Percentiles rank a stretch among this genome's conserved stretches.
phyloP scores from a whole-genome alignment of 2,113 vertebrate species.

The Chaetops frenatus region DNA sequence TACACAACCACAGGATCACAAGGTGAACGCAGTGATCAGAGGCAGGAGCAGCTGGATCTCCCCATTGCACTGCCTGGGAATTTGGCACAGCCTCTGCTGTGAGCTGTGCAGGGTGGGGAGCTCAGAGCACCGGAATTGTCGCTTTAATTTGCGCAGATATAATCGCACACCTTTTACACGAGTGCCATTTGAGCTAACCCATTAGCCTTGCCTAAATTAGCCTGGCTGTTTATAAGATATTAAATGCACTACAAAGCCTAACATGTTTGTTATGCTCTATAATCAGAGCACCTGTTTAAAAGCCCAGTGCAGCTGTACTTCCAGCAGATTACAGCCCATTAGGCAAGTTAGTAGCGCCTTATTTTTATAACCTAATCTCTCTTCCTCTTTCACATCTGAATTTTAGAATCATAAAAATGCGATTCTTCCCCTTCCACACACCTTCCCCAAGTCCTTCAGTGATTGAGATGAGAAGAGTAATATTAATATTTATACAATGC shows the following conservation, averaged over 20 bases:
- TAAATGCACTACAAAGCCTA: conserved; percentile 64
- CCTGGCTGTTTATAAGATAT: conserved; percentile 64
- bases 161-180: conserved; percentile 32
- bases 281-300: conserved; percentile 70
- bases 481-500: conserved; percentile 61
- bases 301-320: conserved; percentile 64
- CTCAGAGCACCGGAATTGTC: background rate
- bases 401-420: conserved; percentile 59
- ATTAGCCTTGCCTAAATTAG: conserved; percentile 67
- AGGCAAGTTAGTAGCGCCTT: conserved; percentile 61
- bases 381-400: conserved; percentile 43
- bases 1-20: background rate
- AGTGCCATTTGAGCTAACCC: conserved; percentile 53
- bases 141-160: background rate
- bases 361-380: conserved; percentile 64
- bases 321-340: conserved; percentile 62
- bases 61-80: background rate
- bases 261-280: conserved; percentile 64
- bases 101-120: background rate
- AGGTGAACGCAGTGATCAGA: background rate
- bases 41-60: background rate
- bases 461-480: conserved; percentile 32
- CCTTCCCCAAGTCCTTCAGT: background rate
- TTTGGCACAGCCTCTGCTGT: background rate
- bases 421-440: background rate